Evolutionary conservation across 2,113 vertebrate genomes (phyloP), one percentile per base, ranked within the genome.

Genomic region (Geococcyx californianus): DNA sequence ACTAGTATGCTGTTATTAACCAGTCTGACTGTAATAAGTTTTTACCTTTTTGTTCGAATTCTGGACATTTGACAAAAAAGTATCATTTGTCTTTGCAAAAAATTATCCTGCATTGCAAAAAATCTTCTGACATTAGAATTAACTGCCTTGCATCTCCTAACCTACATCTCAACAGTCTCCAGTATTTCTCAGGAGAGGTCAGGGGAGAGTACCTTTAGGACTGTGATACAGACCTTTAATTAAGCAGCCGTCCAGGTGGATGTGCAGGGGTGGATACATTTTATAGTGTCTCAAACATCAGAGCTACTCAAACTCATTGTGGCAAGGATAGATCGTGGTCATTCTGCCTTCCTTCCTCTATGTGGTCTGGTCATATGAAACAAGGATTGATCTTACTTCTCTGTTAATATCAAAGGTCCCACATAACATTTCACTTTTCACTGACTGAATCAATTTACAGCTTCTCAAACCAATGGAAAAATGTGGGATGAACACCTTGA

Each of bases 231-330:
- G 13, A 17, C 14, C 3, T 42, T 78, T 31, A 67, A 72, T 33
- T 33, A 34, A 67, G 2, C 9, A 59, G 10, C 1, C 2, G 0
- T 19, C 9, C 2, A 26, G 2, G 16, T 24, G 6, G 23, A 38
- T n/a, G 12, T 51, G 5, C 33, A 72, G 62, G 12, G 15, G 23
- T 26, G 19, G 36, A 52, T 28, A 10, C 23, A 34, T 8, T 23
- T 2, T 44, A 3, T 7, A 73, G 7, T 36, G 13, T 44, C 12
- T 73, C 28, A 54, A 7, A 10, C 7, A 49, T 5, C 14, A 38
- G 25, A 18, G 24, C 59, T 26, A 47, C 31, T 33, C 13, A 49
- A 16, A 42, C 13, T 21, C 12, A 10, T 23, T 38, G 20, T 51
- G 38, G 2, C 16, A 25, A 17, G 16, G 9, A 29, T 34, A 16